These are phyloP conservation scores for Esox niger DNA, from an alignment of 2,113 vertebrate genomes.

Conservation along the genomic window DNA sequence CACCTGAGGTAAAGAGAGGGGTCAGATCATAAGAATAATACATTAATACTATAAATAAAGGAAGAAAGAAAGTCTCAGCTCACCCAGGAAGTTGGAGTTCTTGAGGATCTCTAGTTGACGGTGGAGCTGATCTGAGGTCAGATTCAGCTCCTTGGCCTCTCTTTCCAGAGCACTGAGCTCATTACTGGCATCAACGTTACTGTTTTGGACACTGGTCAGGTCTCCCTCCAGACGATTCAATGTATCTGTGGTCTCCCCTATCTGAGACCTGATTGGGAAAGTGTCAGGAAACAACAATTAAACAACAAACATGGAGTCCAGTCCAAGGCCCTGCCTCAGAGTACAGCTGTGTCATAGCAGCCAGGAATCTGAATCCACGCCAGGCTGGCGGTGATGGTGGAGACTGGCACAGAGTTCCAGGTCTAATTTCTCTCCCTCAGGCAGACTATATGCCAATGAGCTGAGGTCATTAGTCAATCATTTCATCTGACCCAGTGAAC, in stretches of 20 bases:
- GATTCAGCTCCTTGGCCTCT: slow-evolving; percentile 81
- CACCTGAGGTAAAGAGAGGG: slow-evolving; percentile 70
- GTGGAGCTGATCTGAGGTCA: slow-evolving; percentile 81
- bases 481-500: too few relatives aligned
- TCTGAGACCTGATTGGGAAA: slow-evolving; percentile 70
- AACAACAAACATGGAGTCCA: too few relatives aligned
- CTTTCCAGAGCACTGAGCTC: slow-evolving; percentile 83
- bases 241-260: slow-evolving; percentile 83
- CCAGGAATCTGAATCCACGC: too few relatives aligned
- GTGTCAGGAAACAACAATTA: not conserved
- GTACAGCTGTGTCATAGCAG: too few relatives aligned
- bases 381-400: too few relatives aligned
- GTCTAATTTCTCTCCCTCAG: too few relatives aligned
- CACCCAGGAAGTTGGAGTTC: slow-evolving; percentile 94
- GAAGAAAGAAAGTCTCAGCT: slow-evolving; percentile 24
- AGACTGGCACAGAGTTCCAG: too few relatives aligned
- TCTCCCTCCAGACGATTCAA: slow-evolving; percentile 85
- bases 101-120: slow-evolving; percentile 85
- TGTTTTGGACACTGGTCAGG: slow-evolving; percentile 85
- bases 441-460: too few relatives aligned
- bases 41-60: not conserved
- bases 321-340: too few relatives aligned
- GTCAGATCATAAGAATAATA: not conserved
- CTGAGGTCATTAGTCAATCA: too few relatives aligned
- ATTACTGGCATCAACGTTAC: slow-evolving; percentile 87